phyloP scores from a whole-genome alignment of 2,797 vertebrate genomes.

The Pseudotriccus pelzelni region DNA sequence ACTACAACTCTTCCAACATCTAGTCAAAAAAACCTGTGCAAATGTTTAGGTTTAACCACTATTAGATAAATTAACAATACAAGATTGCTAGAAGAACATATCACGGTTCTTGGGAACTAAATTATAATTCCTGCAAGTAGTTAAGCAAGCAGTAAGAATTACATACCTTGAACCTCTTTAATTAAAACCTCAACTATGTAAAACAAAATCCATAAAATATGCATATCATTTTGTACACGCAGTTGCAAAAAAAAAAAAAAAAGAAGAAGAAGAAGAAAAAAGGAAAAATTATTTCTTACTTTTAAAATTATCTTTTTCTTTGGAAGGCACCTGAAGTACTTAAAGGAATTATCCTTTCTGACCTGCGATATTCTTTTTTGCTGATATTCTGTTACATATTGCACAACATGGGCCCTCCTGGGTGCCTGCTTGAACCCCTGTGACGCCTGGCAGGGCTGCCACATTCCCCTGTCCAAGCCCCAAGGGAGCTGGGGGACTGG shows the following conservation, averaged over 20 bases:
- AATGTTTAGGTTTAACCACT: neutral
- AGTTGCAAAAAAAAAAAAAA: neutral
- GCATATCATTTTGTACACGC: neutral
- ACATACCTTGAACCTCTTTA: neutral
- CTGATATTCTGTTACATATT: neutral
- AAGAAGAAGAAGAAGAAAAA: neutral
- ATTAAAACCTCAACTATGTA: neutral
- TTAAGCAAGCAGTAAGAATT: neutral
- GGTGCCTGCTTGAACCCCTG: neutral
- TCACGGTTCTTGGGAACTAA: neutral
- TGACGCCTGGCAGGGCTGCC: neutral
- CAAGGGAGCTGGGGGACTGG: too few species aligned
- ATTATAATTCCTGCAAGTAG: neutral
- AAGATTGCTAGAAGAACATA: neutral
- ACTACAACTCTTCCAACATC: neutral
- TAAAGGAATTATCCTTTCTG: neutral
- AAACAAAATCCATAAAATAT: neutral
- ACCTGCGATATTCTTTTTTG: neutral
- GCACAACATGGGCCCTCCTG: neutral
- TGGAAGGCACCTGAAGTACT: neutral
- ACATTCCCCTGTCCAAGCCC: accelerated
- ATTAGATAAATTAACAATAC: neutral
- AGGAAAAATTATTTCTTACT: neutral
- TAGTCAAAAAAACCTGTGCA: neutral
- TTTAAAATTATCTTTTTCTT: neutral